Evolutionary conservation across 2,888 invertebrate species (phyloP).

Genomic region (Sisyra nigra): DNA sequence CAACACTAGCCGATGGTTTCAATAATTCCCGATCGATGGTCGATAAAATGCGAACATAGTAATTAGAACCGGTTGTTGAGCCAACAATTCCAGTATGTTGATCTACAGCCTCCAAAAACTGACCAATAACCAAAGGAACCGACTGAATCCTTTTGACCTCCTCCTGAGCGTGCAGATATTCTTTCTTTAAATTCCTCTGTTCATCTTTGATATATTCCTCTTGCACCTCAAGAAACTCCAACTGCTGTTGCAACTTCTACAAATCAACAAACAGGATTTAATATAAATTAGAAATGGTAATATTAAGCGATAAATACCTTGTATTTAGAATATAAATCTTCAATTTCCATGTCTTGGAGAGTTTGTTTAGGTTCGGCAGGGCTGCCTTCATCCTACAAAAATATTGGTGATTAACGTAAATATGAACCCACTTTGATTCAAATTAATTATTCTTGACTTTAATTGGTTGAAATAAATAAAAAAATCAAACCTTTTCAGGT

Average conservation of each 20-base stretch:
- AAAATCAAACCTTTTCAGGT: constrained; percentile 52
- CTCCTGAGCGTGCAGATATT: constrained; percentile 95
- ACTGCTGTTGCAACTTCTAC: constrained; percentile 86
- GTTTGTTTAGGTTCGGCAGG: constrained; percentile 50
- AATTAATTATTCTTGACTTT: constrained; percentile 6
- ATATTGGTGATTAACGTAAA: constrained; percentile 8
- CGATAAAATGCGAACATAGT: constrained; percentile 95
- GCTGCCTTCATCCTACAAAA: constrained; percentile 47
- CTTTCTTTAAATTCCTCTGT: constrained; percentile 95
- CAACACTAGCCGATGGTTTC: constrained; percentile 96
- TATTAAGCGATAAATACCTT: constrained; percentile 43
- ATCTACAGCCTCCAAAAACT: constrained; percentile 98
- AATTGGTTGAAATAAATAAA: constrained; percentile 13
- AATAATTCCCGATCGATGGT: constrained; percentile 94
- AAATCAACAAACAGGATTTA: constrained; percentile 8
- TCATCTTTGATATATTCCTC: constrained; percentile 99
- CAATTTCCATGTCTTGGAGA: constrained; percentile 70
- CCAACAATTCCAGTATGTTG: constrained; percentile 99
- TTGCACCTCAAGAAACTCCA: constrained; percentile 96
- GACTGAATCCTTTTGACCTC: constrained; percentile 98
- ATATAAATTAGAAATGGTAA: neutral
- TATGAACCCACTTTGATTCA: constrained; percentile 16
- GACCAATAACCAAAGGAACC: constrained; percentile 96
- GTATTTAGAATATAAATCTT: constrained; percentile 90
- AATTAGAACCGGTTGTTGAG: constrained; percentile 97